Base-by-base conservation (phyloP, 2,888 invertebrate species). In the Schizaphis graminum region DNA sequence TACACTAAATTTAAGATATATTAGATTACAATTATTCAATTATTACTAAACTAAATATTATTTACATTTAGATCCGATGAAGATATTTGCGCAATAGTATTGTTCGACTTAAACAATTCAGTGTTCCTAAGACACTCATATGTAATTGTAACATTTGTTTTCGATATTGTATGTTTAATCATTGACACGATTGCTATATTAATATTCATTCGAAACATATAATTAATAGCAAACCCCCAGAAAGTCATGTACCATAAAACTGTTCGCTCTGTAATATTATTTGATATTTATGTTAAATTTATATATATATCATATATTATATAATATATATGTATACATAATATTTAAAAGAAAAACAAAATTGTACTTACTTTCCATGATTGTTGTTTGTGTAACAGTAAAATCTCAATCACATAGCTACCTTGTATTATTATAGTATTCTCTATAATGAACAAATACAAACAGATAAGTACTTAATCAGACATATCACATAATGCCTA, bases 101-200 rank as follows among this genome's bases (percentile, higher is more conserved):
- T 87, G 35, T 61, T 87, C 10, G 11, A n/a, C 10, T 35, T 90
- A 21, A n/a, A 44, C n/a, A 24, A n/a, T 35, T 61, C n/a, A 13
- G 1, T 28, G 26, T 41, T 16, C 41, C 21, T n/a, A 3, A 10
- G 10, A 44, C 93, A 93, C 49, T 93, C 85, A 28, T 61, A 21
- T 21, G 21, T 28, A 21, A 85, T 35, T 10, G 85, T 90, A 16
- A 49, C 26, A 35, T 90, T 90, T 0, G n/a, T 49, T 61, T 86
- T 44, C 0, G 7, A 35, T 35, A 77, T 41, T 35, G 91, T 41
- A n/a, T 67, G 91, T 84, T 92, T 91, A 11, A 97, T 96, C 97
- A 97, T 97, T 89, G 97, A 97, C 89, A 97, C 97, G 95, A 97
- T 97, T 44, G 97, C 97, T 92, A 97, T 97, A 95, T 97, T 97